Conservation (phyloP, 2,113 vertebrate genomes). For the Riparia riparia region DNA sequence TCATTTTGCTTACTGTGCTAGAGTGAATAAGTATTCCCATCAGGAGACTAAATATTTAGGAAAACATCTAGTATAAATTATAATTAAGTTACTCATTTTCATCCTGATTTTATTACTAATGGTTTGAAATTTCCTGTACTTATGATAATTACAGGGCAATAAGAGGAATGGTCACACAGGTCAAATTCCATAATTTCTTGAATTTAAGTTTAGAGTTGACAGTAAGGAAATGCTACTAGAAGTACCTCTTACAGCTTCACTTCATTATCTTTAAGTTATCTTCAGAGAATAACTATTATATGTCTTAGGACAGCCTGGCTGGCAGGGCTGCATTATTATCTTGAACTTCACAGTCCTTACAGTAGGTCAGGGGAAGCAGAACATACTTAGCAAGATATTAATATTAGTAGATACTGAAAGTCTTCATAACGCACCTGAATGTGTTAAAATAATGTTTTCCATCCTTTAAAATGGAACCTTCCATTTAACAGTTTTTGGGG, state of each 20-base stretch:
- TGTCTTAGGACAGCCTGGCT: not conserved
- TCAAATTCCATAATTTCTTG: not conserved
- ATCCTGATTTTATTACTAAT: not conserved
- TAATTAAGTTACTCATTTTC: not conserved
- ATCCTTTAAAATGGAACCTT: not conserved
- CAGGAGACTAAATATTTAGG: not conserved
- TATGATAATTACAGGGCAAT: not conserved
- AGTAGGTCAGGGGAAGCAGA: not conserved
- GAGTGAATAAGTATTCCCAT: not conserved
- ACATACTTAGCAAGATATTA: not conserved
- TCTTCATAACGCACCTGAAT: not conserved
- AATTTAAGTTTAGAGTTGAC: not conserved
- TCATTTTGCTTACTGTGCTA: not conserved
- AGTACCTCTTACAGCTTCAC: not conserved
- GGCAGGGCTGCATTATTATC: not conserved
- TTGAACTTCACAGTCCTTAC: not conserved
- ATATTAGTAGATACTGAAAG: not conserved
- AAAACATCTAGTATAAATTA: not conserved
- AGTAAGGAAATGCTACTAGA: not conserved
- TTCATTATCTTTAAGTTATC: not conserved
- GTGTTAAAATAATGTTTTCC: accelerated
- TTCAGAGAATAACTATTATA: not conserved
- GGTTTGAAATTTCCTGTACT: not conserved
- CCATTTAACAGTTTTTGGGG: not conserved
- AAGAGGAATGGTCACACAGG: not conserved